These are phyloP conservation scores for Rhinogobius similis DNA, from an alignment of 2,113 vertebrate genomes.

Conservation along the genomic window DNA sequence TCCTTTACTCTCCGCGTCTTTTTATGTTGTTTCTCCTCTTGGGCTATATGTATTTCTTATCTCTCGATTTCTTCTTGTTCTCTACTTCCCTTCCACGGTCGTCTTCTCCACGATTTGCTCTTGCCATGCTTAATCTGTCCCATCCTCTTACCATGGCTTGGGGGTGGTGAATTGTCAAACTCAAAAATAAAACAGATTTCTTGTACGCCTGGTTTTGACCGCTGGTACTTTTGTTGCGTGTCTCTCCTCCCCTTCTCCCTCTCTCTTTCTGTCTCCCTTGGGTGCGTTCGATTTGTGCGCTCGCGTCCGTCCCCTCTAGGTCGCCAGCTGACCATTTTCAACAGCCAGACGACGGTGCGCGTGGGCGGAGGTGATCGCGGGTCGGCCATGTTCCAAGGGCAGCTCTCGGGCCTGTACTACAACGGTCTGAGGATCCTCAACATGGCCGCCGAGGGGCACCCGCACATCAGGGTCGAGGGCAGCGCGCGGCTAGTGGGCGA, in stretches of 20 bases:
- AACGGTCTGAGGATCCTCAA: constrained; percentile 99
- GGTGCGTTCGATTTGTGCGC: constrained; percentile 10
- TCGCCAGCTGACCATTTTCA: constrained; percentile 99
- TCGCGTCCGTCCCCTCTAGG: constrained; percentile 78
- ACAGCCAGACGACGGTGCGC: constrained; percentile 98
- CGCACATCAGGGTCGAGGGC: constrained; percentile 94
- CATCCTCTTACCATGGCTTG: constrained; percentile 68
- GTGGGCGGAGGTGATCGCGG: constrained; percentile 90
- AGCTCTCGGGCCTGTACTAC: constrained; percentile 98
- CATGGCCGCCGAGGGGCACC: constrained; percentile 97
- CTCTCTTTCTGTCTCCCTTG: neutral
- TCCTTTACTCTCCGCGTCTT: neutral
- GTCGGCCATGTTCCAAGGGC: constrained; percentile 95
- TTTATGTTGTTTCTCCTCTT: constrained; percentile 21
- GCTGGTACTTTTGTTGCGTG: constrained; percentile 51
- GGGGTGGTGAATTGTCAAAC: constrained; percentile 67
- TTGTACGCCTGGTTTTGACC: constrained; percentile 60
- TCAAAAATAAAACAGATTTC: constrained; percentile 24
- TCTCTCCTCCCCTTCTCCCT: constrained; percentile 10
- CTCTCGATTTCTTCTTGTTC: constrained; percentile 19
- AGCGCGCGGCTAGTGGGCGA: constrained; percentile 97
- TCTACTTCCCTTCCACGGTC: constrained; percentile 51
- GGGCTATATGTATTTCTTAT: neutral
- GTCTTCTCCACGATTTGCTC: constrained; percentile 60
- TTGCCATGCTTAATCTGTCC: constrained; percentile 66